Conservation (phyloP, 2,888 invertebrate species). For the Nineta flava region DNA sequence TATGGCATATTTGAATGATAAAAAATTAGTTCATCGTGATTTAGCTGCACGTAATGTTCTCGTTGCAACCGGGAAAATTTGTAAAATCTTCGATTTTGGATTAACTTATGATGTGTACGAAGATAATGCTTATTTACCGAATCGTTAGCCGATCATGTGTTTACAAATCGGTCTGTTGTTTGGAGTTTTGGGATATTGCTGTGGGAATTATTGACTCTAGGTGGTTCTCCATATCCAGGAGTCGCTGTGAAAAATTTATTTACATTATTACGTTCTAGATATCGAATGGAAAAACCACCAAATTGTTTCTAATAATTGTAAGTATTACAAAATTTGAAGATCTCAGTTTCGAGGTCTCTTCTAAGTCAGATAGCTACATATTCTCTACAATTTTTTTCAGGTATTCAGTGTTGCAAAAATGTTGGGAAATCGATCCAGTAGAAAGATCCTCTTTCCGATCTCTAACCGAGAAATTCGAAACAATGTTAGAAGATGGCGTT, state of each 20-base stretch:
- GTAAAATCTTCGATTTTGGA: slow-evolving; percentile 76
- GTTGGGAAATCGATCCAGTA: slow-evolving; percentile 45
- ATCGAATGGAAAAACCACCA: slow-evolving; percentile 63
- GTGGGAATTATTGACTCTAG: slow-evolving; percentile 61
- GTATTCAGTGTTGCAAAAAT: slow-evolving; percentile 48
- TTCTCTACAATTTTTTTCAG: slow-evolving; percentile 31
- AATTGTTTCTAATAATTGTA: slow-evolving; percentile 57
- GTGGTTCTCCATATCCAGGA: slow-evolving; percentile 70
- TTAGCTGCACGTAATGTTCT: slow-evolving; percentile 68
- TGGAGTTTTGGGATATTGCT: slow-evolving; percentile 63
- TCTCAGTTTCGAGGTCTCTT: no score
- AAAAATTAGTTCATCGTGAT: slow-evolving; percentile 72
- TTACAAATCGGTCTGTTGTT: slow-evolving; percentile 63
- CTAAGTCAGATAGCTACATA: no score
- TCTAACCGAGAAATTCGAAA: slow-evolving; percentile 42
- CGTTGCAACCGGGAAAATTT: slow-evolving; percentile 50
- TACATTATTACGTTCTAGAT: slow-evolving; percentile 55
- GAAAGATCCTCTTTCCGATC: slow-evolving; percentile 44
- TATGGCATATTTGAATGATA: slow-evolving; percentile 64
- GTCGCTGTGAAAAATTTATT: slow-evolving; percentile 65
- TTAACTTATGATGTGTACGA: slow-evolving; percentile 69
- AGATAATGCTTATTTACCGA: slow-evolving; percentile 65
- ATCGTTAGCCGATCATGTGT: slow-evolving; percentile 57
- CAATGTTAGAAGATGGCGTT: slow-evolving; percentile 51
- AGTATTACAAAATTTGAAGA: slow-evolving; percentile 23